Percentiles rank a stretch among this genome's conserved stretches.
Evolutionary conservation across 2,888 invertebrate genomes (phyloP).

Genomic region (Drosophila glabriapex): DNA sequence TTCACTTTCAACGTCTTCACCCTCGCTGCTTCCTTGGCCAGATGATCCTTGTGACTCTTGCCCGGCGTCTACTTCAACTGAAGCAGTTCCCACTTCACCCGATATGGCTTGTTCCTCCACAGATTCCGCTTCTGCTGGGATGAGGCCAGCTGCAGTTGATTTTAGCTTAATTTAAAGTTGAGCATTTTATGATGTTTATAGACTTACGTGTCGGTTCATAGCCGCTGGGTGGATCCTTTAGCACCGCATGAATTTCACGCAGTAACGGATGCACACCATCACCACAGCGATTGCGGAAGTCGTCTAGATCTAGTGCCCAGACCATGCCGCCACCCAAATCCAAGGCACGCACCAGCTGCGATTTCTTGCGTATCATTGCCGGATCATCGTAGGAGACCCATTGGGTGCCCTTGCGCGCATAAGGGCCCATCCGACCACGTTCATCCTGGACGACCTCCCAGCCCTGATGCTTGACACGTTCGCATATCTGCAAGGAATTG

Average conservation of each 20-base stretch:
- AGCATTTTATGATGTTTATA: background rate
- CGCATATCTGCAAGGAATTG: conserved; percentile 89
- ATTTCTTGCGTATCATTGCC: conserved; percentile 92
- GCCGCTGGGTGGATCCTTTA: conserved; percentile 86
- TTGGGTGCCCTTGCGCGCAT: conserved; percentile 93
- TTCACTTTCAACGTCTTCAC: conserved; percentile 31
- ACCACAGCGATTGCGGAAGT: conserved; percentile 92
- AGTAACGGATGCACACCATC: conserved; percentile 93
- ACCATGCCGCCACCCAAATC: conserved; percentile 95
- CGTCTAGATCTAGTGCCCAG: conserved; percentile 96
- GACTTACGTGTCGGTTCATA: conserved; percentile 79
- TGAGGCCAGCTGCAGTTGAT: conserved; percentile 62
- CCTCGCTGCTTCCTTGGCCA: conserved; percentile 31
- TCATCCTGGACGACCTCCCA: conserved; percentile 94
- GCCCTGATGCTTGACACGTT: conserved; percentile 90
- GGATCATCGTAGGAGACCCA: conserved; percentile 96
- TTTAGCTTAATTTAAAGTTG: background rate
- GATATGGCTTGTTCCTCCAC: conserved; percentile 68
- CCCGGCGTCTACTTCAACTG: conserved; percentile 71
- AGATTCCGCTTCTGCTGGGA: conserved; percentile 56
- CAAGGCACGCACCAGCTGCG: conserved; percentile 91
- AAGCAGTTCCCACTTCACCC: conserved; percentile 56
- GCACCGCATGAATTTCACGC: conserved; percentile 90
- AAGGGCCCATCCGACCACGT: conserved; percentile 93
- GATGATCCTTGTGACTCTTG: conserved; percentile 19